Conservation (phyloP, 2,888 invertebrate genomes). For the Orthonevra nobilis region DNA sequence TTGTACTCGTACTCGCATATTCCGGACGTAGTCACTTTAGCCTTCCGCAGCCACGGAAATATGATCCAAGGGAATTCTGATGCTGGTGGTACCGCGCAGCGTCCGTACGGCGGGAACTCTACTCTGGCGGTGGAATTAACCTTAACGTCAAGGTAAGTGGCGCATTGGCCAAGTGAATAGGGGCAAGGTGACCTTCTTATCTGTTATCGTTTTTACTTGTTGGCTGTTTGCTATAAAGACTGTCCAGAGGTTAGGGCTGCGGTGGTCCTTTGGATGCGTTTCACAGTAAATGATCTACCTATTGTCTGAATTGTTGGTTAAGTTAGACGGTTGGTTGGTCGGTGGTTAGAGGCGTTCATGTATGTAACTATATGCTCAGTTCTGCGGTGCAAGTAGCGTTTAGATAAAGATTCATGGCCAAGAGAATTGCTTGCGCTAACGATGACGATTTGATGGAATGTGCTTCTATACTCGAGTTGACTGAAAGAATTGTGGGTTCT, state of each 20-base stretch:
- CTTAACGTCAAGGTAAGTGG: conserved; percentile 53
- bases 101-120: no score
- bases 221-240: no score
- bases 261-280: conserved; percentile 42
- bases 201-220: conserved; percentile 10
- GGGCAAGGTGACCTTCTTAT: conserved; percentile 55
- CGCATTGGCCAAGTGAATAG: conserved; percentile 27
- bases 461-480: conserved; percentile 35
- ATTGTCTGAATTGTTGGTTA: conserved; percentile 34
- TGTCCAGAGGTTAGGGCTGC: conserved; percentile 36
- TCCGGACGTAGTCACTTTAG: conserved; percentile 4
- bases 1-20: no score
- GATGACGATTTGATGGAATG: conserved; percentile 39
- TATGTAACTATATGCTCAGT: conserved; percentile 8
- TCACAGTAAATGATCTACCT: conserved; percentile 33
- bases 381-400: conserved; percentile 34
- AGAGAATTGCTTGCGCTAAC: conserved; percentile 28
- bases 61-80: conserved; percentile 27
- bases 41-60: conserved; percentile 33
- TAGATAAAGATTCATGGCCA: conserved; percentile 26
- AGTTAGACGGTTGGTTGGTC: conserved; percentile 17
- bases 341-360: background rate
- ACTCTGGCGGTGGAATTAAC: conserved; percentile 10
- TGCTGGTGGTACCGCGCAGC: background rate
- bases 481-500: conserved; percentile 20